phyloP scores from a whole-genome alignment of 2,888 invertebrate species.

The Drosophila mimica region DNA sequence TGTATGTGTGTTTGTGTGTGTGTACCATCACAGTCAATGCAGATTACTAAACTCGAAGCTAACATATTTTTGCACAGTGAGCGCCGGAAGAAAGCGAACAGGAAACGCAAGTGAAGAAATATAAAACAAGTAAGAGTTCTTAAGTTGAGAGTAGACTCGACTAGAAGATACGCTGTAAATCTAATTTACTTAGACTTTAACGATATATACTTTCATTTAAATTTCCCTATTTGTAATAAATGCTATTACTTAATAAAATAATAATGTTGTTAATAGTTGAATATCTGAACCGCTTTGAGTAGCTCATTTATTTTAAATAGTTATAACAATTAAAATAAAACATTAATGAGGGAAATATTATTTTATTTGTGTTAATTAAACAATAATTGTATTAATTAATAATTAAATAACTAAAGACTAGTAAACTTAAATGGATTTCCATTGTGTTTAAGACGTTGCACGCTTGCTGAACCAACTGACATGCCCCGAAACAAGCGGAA shows the following conservation, averaged over 20 bases:
- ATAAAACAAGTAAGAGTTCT: not conserved
- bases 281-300: not conserved
- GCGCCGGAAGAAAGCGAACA: constrained; percentile 33
- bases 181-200: not conserved
- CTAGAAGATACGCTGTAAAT: not conserved
- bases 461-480: not conserved
- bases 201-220: not conserved
- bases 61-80: constrained; percentile 68
- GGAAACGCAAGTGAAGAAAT: constrained; percentile 62
- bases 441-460: too few relatives aligned
- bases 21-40: constrained; percentile 38
- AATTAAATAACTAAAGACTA: not conserved
- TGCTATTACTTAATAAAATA: not conserved
- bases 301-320: not conserved
- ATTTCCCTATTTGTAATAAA: not conserved
- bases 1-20: constrained; percentile 17
- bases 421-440: not conserved
- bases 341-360: not conserved
- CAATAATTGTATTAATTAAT: too few relatives aligned
- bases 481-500: not conserved
- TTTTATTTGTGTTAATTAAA: not conserved
- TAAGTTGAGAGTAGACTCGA: not conserved
- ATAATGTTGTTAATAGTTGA: not conserved
- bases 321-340: not conserved
- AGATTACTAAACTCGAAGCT: constrained; percentile 76